Percentiles rank a stretch among this genome's conserved stretches.
phyloP scores from a whole-genome alignment of 2,888 invertebrate genomes.

The Megalurothrips usitatus region DNA sequence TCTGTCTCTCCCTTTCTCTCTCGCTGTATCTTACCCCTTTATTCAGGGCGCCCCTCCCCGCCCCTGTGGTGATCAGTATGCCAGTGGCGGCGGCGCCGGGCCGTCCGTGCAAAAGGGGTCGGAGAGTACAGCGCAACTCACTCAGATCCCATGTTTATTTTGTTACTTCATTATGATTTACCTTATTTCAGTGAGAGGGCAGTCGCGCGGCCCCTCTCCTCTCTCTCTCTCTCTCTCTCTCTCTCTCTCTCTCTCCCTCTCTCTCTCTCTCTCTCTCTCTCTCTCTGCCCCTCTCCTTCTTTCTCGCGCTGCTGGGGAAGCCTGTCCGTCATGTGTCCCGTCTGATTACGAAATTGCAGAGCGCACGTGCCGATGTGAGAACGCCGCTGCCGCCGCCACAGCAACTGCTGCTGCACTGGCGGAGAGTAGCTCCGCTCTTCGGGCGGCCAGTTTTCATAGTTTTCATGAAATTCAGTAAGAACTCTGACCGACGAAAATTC shows the following conservation, averaged over 20 bases:
- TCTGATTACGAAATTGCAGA: not conserved
- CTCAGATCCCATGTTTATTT: slow-evolving; percentile 15
- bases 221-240: not conserved
- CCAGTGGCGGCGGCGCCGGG: not conserved
- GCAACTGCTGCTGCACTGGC: too few relatives aligned
- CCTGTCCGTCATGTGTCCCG: not conserved
- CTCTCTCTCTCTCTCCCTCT: not conserved
- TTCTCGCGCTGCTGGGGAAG: not conserved
- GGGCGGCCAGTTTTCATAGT: too few relatives aligned
- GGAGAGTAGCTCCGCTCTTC: too few relatives aligned
- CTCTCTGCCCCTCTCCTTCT: not conserved
- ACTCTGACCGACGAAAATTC: too few relatives aligned
- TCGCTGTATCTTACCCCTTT: not conserved
- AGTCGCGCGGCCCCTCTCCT: not conserved
- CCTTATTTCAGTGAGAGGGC: not conserved
- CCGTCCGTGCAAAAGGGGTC: not conserved
- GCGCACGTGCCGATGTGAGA: too few relatives aligned
- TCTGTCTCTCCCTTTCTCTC: too few relatives aligned
- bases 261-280: not conserved
- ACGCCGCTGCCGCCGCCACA: too few relatives aligned
- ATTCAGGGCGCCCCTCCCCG: not conserved
- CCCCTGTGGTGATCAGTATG: not conserved
- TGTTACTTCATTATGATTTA: slow-evolving; percentile 11
- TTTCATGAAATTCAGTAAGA: too few relatives aligned
- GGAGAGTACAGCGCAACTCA: not conserved